These are phyloP conservation scores for Theristicus caerulescens DNA, from an alignment of 2,113 vertebrate species.

Conservation along the genomic window DNA sequence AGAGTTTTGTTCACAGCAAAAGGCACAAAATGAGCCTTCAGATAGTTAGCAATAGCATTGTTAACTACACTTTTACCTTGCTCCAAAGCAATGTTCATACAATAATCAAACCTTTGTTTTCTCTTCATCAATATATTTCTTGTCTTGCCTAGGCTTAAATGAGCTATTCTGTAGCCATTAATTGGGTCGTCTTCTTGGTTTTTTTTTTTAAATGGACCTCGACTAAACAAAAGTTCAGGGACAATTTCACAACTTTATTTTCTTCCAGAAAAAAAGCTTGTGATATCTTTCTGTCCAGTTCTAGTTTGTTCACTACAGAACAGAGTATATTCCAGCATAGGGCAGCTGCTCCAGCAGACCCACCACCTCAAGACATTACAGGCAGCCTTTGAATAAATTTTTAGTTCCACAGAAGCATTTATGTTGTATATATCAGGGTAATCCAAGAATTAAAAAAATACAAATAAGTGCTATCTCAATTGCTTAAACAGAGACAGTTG, in stretches of 20 bases:
- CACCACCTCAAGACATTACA: not conserved
- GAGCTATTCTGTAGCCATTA: not conserved
- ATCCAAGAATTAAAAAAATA: not conserved
- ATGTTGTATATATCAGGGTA: not conserved
- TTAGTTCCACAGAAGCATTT: not conserved
- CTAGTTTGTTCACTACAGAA: not conserved
- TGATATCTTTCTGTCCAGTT: not conserved
- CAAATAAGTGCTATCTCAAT: not conserved
- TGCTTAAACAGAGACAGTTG: not conserved
- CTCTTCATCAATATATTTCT: not conserved
- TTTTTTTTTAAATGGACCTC: not conserved
- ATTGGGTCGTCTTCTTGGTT: not conserved
- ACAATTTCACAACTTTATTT: not conserved
- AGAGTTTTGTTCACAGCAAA: conserved; percentile 11
- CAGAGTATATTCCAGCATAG: not conserved
- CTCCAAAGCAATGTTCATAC: not conserved
- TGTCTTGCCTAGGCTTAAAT: not conserved
- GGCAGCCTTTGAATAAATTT: not conserved
- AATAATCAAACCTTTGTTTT: not conserved
- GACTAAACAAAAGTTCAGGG: not conserved
- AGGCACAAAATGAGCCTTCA: not conserved
- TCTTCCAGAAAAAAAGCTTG: not conserved
- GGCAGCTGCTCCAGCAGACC: not conserved
- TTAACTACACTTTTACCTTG: not conserved
- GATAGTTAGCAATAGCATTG: not conserved